Base-by-base conservation (phyloP, 1,140 invertebrate genomes). In the Drosophila serrata region DNA sequence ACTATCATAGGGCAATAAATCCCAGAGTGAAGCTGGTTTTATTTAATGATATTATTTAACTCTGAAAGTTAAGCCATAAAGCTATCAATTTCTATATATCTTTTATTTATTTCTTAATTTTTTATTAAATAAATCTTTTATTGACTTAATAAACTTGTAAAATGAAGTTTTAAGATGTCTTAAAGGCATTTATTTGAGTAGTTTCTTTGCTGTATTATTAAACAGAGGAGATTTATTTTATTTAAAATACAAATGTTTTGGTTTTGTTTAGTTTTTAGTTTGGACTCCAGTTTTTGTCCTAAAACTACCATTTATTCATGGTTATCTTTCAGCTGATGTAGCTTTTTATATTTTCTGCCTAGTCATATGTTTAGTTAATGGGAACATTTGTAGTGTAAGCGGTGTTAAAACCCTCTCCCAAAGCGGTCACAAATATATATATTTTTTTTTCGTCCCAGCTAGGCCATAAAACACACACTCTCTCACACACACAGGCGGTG, bases 391-490 rank as follows among this genome's bases (percentile, higher is more conserved):
- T 24, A 1, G 6, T n/a, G 0, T 45, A 61, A 46, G 62, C 40
- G 33, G 22, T 40, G 6, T 29, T 24, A 42, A 42, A 45, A 4
- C 15, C 37, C 37, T n/a, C 60, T 42, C 61, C 61, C 45, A 33
- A n/a, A 42, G 37, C 61, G 17, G 37, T 31, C 65, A 43, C 62
- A 69, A 53, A 53, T 45, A 22, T 53, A n/a, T n/a, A n/a, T 49
- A 43, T 42, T 15, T 33, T 53, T n/a, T 49, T 13, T 31, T 0
- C 6, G 19, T 22, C 64, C 62, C 68, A 57, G 35, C 15, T 39
- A 69, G 49, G 31, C 15, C 68, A 72, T 72, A 72, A 68, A 69
- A 68, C 43, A 56, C 37, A 48, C 4, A n/a, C 39, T 40, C 3
- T 15, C 7, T 17, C 60, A 40, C 37, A 40, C 17, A 48, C 15